Base-by-base conservation (phyloP, 2,888 invertebrate genomes). In the Proisotoma minuta region DNA sequence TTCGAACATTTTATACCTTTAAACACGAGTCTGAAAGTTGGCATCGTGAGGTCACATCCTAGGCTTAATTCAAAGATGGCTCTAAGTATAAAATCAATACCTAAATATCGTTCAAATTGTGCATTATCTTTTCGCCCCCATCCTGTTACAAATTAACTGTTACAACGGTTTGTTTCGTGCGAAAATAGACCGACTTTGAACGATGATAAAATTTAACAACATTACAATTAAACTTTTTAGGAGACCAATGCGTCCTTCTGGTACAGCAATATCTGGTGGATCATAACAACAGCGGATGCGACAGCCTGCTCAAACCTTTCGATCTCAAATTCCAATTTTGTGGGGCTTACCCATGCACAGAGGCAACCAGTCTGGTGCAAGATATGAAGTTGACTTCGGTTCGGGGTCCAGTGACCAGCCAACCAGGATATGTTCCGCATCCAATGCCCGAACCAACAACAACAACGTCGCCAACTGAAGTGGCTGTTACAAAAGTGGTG, bases 251-350 rank as follows among this genome's bases (percentile, higher is more conserved):
- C 39, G 22, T 5, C 10, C 53, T 65, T 1, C 28, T 68, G 4
- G 56, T 68, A 1, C 68, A 68, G 24, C 68, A 68, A 34, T 68
- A 68, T 34, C 27, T 59, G 2, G 50, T 60, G 2, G 65, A 58
- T 20, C 27, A 4, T 3, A 57, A 59, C 18, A 53, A 57, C n/a
- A 8, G n/a, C 2, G 34, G 26, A 2, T 29, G 57, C 3, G 61
- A 29, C 3, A 39, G 54, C 49, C 59, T 50, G 3, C 60, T 59
- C 4, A 59, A 54, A 1, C 50, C 26, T 40, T 56, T 39, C 1
- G n/a, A n/a, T n/a, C 56, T 58, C 24, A 49, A 54, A 24, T 62
- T 60, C 28, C 62, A 62, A 22, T 65, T 65, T 24, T 68, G 68
- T 28, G 68, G 68, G 2, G 34, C 60, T 1, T 68, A 68, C 52